phyloP scores from a whole-genome alignment of 92 coral and sea anemone genomes.

The Palythoa grandiflora region DNA sequence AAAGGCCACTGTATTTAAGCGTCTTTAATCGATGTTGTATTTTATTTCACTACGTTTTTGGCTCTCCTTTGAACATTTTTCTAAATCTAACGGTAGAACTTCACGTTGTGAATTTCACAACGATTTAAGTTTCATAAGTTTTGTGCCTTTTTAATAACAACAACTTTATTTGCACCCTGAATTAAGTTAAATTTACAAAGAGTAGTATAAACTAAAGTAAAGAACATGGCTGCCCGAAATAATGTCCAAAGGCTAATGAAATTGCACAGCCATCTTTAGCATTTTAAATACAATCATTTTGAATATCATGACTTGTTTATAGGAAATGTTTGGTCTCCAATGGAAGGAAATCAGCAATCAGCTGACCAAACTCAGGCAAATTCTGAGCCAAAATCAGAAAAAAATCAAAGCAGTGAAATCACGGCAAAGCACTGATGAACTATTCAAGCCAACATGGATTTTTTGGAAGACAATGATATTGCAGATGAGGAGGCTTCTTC shows the following conservation, averaged over 20 bases:
- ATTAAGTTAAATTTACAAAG: slow-evolving; percentile 1
- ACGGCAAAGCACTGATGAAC: slow-evolving; percentile 61
- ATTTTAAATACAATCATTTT: not conserved
- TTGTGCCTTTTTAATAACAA: slow-evolving; percentile 23
- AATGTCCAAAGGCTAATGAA: not conserved
- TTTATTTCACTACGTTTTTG: slow-evolving; percentile 17
- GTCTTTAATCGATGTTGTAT: not conserved
- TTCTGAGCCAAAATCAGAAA: slow-evolving; percentile 47
- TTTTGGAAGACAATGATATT: slow-evolving; percentile 39
- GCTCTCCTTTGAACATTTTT: slow-evolving; percentile 14
- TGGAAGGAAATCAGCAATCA: slow-evolving; percentile 54
- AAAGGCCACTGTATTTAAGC: slow-evolving; percentile 22
- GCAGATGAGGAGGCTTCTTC: slow-evolving; percentile 30
- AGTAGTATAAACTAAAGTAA: slow-evolving; percentile 1
- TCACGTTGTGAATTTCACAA: slow-evolving; percentile 29
- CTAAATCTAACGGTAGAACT: slow-evolving; percentile 2
- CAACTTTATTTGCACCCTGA: slow-evolving; percentile 7
- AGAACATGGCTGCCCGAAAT: not conserved
- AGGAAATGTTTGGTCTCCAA: slow-evolving; percentile 43
- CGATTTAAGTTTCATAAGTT: slow-evolving; percentile 16
- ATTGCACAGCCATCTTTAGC: not conserved
- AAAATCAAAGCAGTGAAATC: slow-evolving; percentile 44
- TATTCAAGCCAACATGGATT: slow-evolving; percentile 52
- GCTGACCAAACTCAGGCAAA: slow-evolving; percentile 43
- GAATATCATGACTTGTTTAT: slow-evolving; percentile 34